These are phyloP conservation scores for Seriola quinqueradiata DNA, from an alignment of 2,113 vertebrate genomes.

Conservation along the genomic window DNA sequence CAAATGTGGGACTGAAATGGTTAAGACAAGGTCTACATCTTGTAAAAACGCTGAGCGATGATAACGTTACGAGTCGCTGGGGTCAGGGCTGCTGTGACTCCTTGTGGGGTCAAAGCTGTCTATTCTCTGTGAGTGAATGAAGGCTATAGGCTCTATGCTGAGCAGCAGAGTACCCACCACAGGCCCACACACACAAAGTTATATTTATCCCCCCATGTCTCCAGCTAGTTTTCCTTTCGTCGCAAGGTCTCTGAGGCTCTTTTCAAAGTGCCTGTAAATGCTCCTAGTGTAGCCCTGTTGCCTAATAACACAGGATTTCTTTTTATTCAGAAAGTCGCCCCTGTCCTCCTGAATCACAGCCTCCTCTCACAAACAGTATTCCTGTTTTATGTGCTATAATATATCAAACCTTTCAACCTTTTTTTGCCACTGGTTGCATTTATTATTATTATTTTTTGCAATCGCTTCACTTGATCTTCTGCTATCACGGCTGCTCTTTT, in stretches of 20 bases:
- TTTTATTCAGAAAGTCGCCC: slow-evolving; percentile 59
- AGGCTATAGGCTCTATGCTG: not conserved
- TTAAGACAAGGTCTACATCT: not conserved
- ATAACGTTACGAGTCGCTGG: slow-evolving; percentile 24
- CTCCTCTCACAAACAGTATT: slow-evolving; percentile 7
- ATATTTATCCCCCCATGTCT: slow-evolving; percentile 62
- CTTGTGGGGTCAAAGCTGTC: slow-evolving; percentile 54
- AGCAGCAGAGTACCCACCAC: slow-evolving; percentile 36
- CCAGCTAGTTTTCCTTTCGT: slow-evolving; percentile 66
- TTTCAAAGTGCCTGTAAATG: slow-evolving; percentile 75
- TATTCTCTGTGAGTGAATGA: not conserved
- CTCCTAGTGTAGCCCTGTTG: slow-evolving; percentile 48
- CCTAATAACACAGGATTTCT: slow-evolving; percentile 46
- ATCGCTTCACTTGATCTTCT: not conserved
- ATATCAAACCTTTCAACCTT: slow-evolving; percentile 23
- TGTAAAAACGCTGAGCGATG: slow-evolving; percentile 43
- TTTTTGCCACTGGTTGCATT: not conserved
- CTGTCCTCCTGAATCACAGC: slow-evolving; percentile 13
- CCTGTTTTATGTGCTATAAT: slow-evolving; percentile 30
- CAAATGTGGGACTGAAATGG: slow-evolving; percentile 13
- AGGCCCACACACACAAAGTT: slow-evolving; percentile 69
- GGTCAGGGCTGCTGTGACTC: slow-evolving; percentile 16
- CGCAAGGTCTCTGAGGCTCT: slow-evolving; percentile 61
- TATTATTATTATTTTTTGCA: not conserved
- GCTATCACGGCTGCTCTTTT: not conserved